Base-by-base conservation (phyloP, 2,797 vertebrate genomes). In the Benthosema pterotum region DNA sequence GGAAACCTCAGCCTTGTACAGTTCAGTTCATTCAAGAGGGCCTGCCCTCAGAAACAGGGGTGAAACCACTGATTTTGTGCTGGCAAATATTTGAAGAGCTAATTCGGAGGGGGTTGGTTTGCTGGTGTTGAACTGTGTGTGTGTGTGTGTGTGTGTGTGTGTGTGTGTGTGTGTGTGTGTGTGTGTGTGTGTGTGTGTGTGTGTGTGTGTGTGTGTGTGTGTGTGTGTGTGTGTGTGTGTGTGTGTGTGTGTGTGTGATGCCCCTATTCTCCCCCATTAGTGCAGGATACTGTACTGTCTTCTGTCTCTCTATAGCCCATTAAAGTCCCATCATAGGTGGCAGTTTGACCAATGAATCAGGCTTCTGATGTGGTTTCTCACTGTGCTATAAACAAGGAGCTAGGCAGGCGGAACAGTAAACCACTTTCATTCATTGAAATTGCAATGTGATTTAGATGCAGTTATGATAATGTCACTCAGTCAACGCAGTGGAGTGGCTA, bases 51-150 rank as follows among this genome's bases (percentile, higher is more conserved):
- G 85, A 90, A 93, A 92, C 87, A 88, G 84, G 77, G 82, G 79
- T 77, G 77, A 90, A 89, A 90, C 89, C 91, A 77, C 91, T 71
- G 88, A 83, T 85, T 91, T 88, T 91, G 78, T 77, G 79, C 78
- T 49, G 85, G 90, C 82, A 93, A 94, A 94, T 93, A 94, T 94
- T 94, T 94, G 88, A 89, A 78, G 85, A 93, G 91, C 91, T 93
- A 93, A 93, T 93, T 94, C 84, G 71, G 91, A 91, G 78, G 80
- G 82, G 69, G 66, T 86, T 62, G 77, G 78, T 84, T 90, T 85
- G 66, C 83, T 86, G 82, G 74, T 83, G 79, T 87, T 84, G 66
- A 74, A 71, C 63, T 57, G 55, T 66, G 38, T 73, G 54, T 66
- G 64, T 68, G 59, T 72, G 67, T 67, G 5, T 60, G 12, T 52